Evolutionary conservation across 2,888 invertebrate genomes (phyloP).

Genomic region (Adelognathus sp.): DNA sequence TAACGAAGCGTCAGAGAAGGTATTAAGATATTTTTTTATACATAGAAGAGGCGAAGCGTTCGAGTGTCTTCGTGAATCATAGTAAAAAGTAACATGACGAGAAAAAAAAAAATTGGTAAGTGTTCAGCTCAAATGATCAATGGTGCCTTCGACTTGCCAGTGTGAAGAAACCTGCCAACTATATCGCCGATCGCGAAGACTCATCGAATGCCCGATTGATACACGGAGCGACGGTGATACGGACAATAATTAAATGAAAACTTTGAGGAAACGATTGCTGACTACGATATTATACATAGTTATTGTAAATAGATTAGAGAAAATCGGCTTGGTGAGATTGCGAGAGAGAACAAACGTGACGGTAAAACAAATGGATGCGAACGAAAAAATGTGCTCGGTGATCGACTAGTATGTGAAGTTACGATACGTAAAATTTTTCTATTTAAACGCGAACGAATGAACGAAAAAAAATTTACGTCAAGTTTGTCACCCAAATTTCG

Average conservation of each 20-base stretch:
- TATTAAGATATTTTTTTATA: slow-evolving; percentile 66
- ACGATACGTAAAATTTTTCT: slow-evolving; percentile 67
- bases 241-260: slow-evolving; percentile 70
- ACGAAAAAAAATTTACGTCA: slow-evolving; percentile 46
- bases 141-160: slow-evolving; percentile 80
- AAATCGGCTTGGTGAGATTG: slow-evolving; percentile 36
- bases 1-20: slow-evolving; percentile 51
- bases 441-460: slow-evolving; percentile 66
- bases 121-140: slow-evolving; percentile 75
- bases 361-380: slow-evolving; percentile 33
- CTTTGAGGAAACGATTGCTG: slow-evolving; percentile 73
- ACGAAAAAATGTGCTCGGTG: slow-evolving; percentile 65
- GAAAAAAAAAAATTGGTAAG: slow-evolving; percentile 21
- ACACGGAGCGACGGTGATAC: slow-evolving; percentile 53
- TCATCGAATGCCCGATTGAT: not conserved
- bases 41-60: slow-evolving; percentile 30
- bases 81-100: too few relatives aligned
- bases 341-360: slow-evolving; percentile 20
- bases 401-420: slow-evolving; percentile 64
- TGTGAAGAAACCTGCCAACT: slow-evolving; percentile 68
- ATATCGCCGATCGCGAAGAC: slow-evolving; percentile 38
- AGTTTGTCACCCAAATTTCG: slow-evolving; percentile 50
- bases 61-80: slow-evolving; percentile 43
- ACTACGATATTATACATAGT: slow-evolving; percentile 69
- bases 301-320: slow-evolving; percentile 75